Evolutionary conservation across 1,140 invertebrate species (phyloP).

Genomic region (Planococcus citri): DNA sequence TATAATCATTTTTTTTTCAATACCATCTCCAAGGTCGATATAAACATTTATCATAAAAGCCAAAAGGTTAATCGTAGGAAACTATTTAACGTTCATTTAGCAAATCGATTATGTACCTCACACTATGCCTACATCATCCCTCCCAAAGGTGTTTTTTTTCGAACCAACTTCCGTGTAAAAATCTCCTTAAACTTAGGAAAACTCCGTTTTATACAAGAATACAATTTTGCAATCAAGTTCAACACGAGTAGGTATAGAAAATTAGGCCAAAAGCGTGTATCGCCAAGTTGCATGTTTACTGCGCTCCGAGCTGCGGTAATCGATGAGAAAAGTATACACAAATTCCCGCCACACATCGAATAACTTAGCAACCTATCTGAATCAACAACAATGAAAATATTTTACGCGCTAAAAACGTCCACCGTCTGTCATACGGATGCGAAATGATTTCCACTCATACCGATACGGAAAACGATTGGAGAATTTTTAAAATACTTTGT

Average conservation of each 20-base stretch:
- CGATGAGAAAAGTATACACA: conserved; percentile 6
- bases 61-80: no score
- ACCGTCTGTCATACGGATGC: not conserved
- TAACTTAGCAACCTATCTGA: conserved; percentile 16
- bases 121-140: no score
- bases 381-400: conserved; percentile 20
- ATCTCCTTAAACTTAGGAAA: not conserved
- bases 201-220: conserved; percentile 35
- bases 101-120: no score
- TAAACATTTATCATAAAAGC: not conserved
- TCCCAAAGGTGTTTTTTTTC: no score
- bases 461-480: conserved; percentile 15
- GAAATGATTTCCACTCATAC: not conserved
- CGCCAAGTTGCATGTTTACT: conserved; percentile 4
- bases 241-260: not conserved
- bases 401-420: conserved; percentile 8
- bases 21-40: not conserved
- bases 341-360: not conserved
- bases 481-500: conserved; percentile 11
- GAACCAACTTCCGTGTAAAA: not conserved
- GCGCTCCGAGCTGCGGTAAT: not conserved
- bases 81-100: no score
- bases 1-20: not conserved
- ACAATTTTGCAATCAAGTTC: conserved; percentile 26
- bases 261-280: conserved; percentile 15